phyloP scores from a whole-genome alignment of 2,797 vertebrate genomes.

The Megaceryle alcyon region DNA sequence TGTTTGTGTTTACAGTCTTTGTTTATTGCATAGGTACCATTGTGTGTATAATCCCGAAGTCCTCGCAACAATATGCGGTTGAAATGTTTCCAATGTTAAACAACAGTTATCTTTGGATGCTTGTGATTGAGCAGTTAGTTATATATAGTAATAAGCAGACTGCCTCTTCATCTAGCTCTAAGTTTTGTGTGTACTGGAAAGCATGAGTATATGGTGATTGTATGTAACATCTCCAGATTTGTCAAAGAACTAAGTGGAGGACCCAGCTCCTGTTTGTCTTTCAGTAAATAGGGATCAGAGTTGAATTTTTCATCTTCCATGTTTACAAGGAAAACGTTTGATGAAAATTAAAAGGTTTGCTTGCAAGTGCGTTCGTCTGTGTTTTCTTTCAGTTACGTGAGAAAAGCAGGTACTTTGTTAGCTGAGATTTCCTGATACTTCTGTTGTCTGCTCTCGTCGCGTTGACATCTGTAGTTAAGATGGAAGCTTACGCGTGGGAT shows the following conservation, averaged over 20 bases:
- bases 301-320: background rate
- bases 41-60: background rate
- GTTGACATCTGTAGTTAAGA: background rate
- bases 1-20: conserved; percentile 10
- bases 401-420: background rate
- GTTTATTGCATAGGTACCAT: background rate
- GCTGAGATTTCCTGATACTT: background rate
- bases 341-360: conserved; percentile 70
- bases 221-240: conserved; percentile 30
- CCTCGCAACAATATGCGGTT: background rate
- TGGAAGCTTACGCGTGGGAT: background rate
- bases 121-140: conserved; percentile 57
- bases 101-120: conserved; percentile 36
- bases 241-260: conserved; percentile 16
- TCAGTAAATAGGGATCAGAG: background rate
- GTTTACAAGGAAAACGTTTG: conserved; percentile 25
- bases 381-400: background rate
- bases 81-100: background rate
- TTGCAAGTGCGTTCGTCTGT: conserved; percentile 31
- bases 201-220: conserved; percentile 54
- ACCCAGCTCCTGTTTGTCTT: conserved; percentile 4
- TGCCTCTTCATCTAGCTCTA: conserved; percentile 19
- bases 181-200: conserved; percentile 53
- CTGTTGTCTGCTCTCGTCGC: background rate
- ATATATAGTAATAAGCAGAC: conserved; percentile 23